Conservation (phyloP, 2,888 invertebrate species). For the Melinopterus prodromus region DNA sequence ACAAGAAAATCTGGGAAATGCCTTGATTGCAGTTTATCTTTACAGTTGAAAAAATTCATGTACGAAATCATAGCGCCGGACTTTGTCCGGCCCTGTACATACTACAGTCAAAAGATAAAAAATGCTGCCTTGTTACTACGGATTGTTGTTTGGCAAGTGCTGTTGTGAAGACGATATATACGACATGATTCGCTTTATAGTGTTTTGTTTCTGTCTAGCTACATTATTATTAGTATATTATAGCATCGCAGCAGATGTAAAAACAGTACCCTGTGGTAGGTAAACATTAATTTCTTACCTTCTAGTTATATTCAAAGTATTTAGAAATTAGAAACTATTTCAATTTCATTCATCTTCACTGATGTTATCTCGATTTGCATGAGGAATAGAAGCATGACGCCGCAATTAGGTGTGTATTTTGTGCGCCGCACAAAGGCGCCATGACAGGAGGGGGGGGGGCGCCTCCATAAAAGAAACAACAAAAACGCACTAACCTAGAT, state of each 20-base stretch:
- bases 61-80: background rate
- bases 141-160: background rate
- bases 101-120: background rate
- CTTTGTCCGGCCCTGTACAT: background rate
- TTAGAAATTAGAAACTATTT: background rate
- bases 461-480: too few relatives aligned
- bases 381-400: too few relatives aligned
- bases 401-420: too few relatives aligned
- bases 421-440: too few relatives aligned
- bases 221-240: constrained; percentile 33
- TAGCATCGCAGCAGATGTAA: constrained; percentile 29
- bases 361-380: background rate
- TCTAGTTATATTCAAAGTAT: constrained; percentile 16
- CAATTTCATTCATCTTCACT: constrained; percentile 5
- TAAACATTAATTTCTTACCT: constrained; percentile 28
- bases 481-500: too few relatives aligned
- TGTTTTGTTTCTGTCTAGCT: constrained; percentile 36
- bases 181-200: constrained; percentile 32
- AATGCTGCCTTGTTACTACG: background rate
- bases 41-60: background rate
- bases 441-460: too few relatives aligned
- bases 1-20: background rate
- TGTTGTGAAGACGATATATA: background rate
- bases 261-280: constrained; percentile 37
- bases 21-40: background rate